Evolutionary conservation across 2,113 vertebrate genomes (phyloP).

Genomic region (Cyprinodon brontotheroides): DNA sequence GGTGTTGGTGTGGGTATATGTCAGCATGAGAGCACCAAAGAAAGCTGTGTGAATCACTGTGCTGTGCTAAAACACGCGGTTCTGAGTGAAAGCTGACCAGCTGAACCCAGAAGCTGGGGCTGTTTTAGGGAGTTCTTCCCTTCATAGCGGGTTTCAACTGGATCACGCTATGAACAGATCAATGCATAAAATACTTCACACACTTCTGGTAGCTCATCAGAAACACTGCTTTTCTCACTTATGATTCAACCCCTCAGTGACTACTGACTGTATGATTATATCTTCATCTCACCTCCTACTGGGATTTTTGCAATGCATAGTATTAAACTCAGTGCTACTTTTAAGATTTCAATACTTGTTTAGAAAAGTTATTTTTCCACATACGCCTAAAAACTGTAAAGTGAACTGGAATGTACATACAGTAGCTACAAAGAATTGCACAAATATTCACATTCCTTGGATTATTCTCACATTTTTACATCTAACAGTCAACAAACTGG

Average conservation of each 20-base stretch:
- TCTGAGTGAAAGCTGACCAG: conserved; percentile 35
- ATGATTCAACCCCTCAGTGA: conserved; percentile 42
- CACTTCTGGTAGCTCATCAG: conserved; percentile 33
- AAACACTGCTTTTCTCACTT: conserved; percentile 32
- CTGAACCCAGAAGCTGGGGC: conserved; percentile 49
- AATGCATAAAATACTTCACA: conserved; percentile 48
- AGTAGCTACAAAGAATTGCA: not conserved
- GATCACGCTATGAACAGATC: conserved; percentile 38
- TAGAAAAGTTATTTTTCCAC: not conserved
- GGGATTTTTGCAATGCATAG: not conserved
- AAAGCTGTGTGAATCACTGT: conserved; percentile 59
- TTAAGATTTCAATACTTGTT: not conserved
- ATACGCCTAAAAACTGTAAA: not conserved
- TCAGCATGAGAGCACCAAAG: conserved; percentile 37
- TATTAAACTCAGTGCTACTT: not conserved
- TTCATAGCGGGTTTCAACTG: conserved; percentile 26
- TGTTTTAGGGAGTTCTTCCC: conserved; percentile 50
- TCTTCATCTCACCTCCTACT: conserved; percentile 20
- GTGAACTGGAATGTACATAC: not conserved
- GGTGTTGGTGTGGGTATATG: conserved; percentile 52
- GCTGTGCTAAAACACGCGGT: conserved; percentile 27
- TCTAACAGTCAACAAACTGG: not conserved
- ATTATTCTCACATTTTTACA: not conserved
- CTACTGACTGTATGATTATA: conserved; percentile 42
- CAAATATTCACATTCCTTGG: not conserved